phyloP scores from a whole-genome alignment of 2,888 invertebrate species.

The Drosophila emarginata region DNA sequence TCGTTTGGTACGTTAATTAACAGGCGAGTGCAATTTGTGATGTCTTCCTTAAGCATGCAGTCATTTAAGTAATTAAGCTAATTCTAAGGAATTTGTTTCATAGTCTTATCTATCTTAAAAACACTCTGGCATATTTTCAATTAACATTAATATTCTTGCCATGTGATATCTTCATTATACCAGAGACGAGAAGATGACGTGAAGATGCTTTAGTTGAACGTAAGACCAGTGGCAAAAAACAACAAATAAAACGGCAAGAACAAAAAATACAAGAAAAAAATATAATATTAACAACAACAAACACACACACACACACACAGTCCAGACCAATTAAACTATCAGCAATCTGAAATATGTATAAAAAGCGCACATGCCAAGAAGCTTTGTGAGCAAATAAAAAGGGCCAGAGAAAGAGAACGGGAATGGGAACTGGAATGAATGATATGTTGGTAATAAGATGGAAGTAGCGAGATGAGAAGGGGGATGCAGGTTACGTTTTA shows the following conservation, averaged over 20 bases:
- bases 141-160: conserved; percentile 53
- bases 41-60: conserved; percentile 11
- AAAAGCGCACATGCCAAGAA: conserved; percentile 36
- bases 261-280: conserved; percentile 14
- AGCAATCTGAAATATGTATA: conserved; percentile 61
- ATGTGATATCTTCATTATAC: conserved; percentile 66
- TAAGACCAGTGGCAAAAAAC: conserved; percentile 60
- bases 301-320: conserved; percentile 40
- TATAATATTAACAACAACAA: conserved; percentile 27
- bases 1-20: not conserved
- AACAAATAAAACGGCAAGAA: conserved; percentile 19
- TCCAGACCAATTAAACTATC: conserved; percentile 72
- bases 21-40: not conserved
- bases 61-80: conserved; percentile 35
- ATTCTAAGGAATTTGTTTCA: conserved; percentile 12
- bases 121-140: conserved; percentile 42
- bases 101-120: conserved; percentile 14
- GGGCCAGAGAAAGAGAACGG: conserved; percentile 15
- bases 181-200: conserved; percentile 26
- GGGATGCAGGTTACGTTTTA: conserved; percentile 26
- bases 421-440: not conserved
- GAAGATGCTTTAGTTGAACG: conserved; percentile 22
- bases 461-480: not conserved
- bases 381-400: conserved; percentile 31
- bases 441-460: too few species aligned